phyloP scores from a whole-genome alignment of 2,888 invertebrate genomes.

The Aleiodes testaceus region DNA sequence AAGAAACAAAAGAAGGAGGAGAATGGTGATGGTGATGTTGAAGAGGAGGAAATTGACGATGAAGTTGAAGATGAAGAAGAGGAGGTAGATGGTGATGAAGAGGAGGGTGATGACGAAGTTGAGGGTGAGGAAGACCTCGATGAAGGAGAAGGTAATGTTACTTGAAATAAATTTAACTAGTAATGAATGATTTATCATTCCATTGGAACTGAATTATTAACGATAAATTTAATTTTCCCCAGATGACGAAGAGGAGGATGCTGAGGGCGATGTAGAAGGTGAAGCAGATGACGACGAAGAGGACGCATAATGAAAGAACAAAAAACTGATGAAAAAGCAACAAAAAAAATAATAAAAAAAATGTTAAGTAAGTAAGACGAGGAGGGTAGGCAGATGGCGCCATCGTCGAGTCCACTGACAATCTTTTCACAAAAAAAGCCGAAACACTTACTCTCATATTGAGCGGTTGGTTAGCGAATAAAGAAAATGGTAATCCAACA shows the following conservation, averaged over 20 bases:
- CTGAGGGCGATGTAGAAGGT: conserved; percentile 64
- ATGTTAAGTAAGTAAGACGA: conserved; percentile 67
- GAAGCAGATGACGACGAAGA: conserved; percentile 67
- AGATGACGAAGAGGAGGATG: conserved; percentile 70
- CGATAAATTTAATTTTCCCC: conserved; percentile 41
- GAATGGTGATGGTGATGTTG: conserved; percentile 81
- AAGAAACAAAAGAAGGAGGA: conserved; percentile 88
- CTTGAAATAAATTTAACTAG: conserved; percentile 33
- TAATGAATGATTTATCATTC: conserved; percentile 2
- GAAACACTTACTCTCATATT: conserved; percentile 71
- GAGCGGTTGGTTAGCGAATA: conserved; percentile 65
- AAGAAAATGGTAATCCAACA: neutral
- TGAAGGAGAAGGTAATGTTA: conserved; percentile 63
- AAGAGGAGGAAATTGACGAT: conserved; percentile 76
- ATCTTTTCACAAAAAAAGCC: conserved; percentile 66
- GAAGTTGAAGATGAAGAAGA: conserved; percentile 79
- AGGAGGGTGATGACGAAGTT: conserved; percentile 81
- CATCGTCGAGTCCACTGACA: conserved; percentile 65
- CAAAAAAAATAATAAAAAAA: conserved; percentile 66
- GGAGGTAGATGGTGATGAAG: conserved; percentile 79
- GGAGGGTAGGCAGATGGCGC: conserved; percentile 66
- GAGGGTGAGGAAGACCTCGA: conserved; percentile 75
- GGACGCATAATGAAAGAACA: conserved; percentile 71
- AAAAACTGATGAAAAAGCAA: conserved; percentile 52
- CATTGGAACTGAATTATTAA: neutral